A percentile compares a stretch with the other conserved stretches of the same genome.
These are phyloP conservation scores for Corythornis madagascariensis DNA, from an alignment of 2,113 vertebrate species.

Conservation along the genomic window DNA sequence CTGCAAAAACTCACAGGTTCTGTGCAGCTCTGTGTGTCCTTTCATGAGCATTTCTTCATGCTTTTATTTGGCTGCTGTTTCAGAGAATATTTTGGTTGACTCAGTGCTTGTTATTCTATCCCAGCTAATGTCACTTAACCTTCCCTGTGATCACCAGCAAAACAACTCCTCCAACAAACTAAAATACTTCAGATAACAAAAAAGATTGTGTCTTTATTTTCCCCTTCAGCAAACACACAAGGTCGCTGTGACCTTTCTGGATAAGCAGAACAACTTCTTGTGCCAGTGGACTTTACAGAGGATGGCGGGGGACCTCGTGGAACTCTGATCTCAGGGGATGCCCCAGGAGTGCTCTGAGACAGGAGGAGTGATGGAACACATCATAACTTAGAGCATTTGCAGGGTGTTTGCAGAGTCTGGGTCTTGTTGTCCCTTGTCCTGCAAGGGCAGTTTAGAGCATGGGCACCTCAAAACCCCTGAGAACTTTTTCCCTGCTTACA, in stretches of 20 bases:
- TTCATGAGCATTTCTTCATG: background rate
- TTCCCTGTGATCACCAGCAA: background rate
- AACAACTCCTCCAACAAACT: background rate
- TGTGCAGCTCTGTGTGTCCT: background rate
- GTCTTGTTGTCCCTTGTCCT: background rate
- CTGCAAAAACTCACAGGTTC: background rate
- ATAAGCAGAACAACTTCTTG: background rate
- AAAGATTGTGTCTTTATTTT: background rate
- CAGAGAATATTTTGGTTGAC: background rate
- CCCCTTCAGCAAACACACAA: background rate
- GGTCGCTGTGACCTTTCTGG: background rate
- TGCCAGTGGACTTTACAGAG: background rate
- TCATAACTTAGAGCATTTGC: background rate
- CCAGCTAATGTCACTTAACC: background rate
- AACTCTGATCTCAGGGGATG: background rate
- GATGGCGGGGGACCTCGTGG: no score
- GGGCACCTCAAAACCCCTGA: background rate
- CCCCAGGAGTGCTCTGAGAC: background rate
- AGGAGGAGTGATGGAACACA: background rate
- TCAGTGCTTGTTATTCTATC: background rate
- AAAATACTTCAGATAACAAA: background rate
- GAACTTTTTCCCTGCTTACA: background rate
- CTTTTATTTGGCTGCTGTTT: background rate
- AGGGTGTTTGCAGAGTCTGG: background rate
- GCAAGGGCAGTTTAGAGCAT: background rate